Conservation (phyloP, 2,888 invertebrate genomes). For the Prosapia bicincta region DNA sequence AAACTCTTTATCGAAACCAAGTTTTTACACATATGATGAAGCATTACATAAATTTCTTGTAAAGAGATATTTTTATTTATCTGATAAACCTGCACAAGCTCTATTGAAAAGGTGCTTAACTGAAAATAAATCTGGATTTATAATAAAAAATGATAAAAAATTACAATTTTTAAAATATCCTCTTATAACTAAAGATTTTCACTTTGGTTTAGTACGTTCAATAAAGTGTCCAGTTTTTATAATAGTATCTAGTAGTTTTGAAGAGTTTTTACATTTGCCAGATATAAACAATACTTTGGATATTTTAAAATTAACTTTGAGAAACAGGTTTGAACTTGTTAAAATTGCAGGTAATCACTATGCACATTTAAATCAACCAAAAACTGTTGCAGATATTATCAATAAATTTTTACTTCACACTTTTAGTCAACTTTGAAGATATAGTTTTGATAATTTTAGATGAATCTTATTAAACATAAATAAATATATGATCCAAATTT, state of each 20-base stretch:
- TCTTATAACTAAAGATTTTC: slow-evolving; percentile 31
- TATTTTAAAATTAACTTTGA: slow-evolving; percentile 12
- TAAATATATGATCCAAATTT: too few relatives aligned
- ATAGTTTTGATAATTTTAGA: too few relatives aligned
- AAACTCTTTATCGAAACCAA: slow-evolving; percentile 18
- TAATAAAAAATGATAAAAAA: slow-evolving; percentile 39
- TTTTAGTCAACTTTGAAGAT: background rate
- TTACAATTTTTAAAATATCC: slow-evolving; percentile 31
- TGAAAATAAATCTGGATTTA: slow-evolving; percentile 27
- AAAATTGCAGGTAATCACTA: slow-evolving; percentile 37
- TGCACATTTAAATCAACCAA: slow-evolving; percentile 38
- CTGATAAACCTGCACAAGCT: slow-evolving; percentile 27
- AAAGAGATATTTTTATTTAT: slow-evolving; percentile 29
- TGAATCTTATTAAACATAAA: too few relatives aligned
- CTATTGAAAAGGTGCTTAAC: slow-evolving; percentile 32
- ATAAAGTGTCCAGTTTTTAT: slow-evolving; percentile 39
- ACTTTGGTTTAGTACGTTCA: slow-evolving; percentile 30
- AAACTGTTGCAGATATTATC: slow-evolving; percentile 33
- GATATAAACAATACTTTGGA: slow-evolving; percentile 19
- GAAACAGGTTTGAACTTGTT: slow-evolving; percentile 25
- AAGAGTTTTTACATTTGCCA: slow-evolving; percentile 26
- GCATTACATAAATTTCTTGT: slow-evolving; percentile 33
- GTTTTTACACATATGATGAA: slow-evolving; percentile 32
- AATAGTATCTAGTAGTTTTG: slow-evolving; percentile 37
- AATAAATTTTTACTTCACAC: slow-evolving; percentile 29